phyloP scores from a whole-genome alignment of 2,888 invertebrate genomes.

The Pantelozetes paolii region DNA sequence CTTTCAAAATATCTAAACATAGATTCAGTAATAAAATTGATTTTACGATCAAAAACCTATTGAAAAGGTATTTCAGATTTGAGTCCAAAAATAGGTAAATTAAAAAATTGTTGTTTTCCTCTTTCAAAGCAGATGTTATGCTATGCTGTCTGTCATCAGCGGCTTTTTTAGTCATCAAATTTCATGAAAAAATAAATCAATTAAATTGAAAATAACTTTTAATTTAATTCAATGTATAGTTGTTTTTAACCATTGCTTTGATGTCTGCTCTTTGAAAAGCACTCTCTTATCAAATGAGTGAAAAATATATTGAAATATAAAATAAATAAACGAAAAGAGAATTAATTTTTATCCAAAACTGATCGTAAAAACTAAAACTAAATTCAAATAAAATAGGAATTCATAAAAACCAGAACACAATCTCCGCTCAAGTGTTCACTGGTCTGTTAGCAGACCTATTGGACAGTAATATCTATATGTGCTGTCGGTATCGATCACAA shows the following conservation, averaged over 20 bases:
- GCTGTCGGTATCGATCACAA: too few relatives aligned
- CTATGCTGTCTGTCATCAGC: conserved; percentile 19
- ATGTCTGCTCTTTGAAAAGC: background rate
- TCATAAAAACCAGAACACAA: background rate
- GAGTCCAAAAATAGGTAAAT: background rate
- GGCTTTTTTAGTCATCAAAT: background rate
- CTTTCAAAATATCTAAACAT: too few relatives aligned
- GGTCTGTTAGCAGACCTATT: too few relatives aligned
- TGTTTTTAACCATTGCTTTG: background rate
- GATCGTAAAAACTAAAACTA: too few relatives aligned
- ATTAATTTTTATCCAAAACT: background rate
- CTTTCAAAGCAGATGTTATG: background rate
- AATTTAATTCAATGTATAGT: background rate
- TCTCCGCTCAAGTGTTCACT: too few relatives aligned
- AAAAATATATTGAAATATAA: background rate
- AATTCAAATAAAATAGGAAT: background rate
- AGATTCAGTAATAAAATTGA: background rate
- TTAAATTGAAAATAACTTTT: background rate
- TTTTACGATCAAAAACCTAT: too few relatives aligned
- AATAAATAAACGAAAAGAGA: background rate
- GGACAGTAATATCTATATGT: too few relatives aligned
- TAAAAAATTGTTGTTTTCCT: background rate
- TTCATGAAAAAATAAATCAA: conserved; percentile 1
- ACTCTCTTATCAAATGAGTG: background rate
- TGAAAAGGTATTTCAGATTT: background rate